Base-by-base conservation (phyloP, 1,140 invertebrate species). In the Drosophila melanica region DNA sequence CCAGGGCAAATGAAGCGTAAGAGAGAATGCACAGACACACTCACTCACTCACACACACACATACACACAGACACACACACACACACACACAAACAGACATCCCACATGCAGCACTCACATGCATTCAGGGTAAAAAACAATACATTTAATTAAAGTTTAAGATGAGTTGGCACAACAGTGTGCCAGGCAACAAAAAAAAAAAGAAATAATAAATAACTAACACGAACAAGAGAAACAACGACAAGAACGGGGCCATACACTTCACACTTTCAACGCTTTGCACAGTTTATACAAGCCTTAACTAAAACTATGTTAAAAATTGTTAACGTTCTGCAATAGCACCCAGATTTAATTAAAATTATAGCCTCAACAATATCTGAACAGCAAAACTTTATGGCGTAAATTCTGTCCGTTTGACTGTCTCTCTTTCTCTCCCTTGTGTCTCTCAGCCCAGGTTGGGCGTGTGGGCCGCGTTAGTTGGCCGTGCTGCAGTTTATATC, bases 131-230 rank as follows among this genome's bases (percentile, higher is more conserved):
- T 53, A 81, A 87, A 85, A 86, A 87, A 87, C 82, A 86, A 86
- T 86, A 87, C 82, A 86, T 86, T 86, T 86, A 86, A 86, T 86
- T 86, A 86, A 87, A 86, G 71, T 86, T 86, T 77, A 86, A 82
- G 82, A 86, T 86, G 76, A 86, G 82, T 86, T 86, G 71, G 71
- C 69, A 75, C 70, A 70, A 66, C 54, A 66, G 18, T 57, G 33
- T 41, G 35, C 16, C 8, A 48, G 30, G 9, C 41, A 66, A 7
- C 44, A 55, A 27, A 14, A 51, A 37, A 6, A 70, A 20, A 23
- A 23, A 23, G 2, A 23, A 23, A 23, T 23, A 53, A 27, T 10
- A 27, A 53, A 33, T 9, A 3, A 2, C 10, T 10, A 12, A 10
- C 42, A 35, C 14, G 23, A 45, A 48, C 44, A 8, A 10, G 5